Conservation (phyloP, 1,140 invertebrate species). For the Eufriesea mexicana region DNA sequence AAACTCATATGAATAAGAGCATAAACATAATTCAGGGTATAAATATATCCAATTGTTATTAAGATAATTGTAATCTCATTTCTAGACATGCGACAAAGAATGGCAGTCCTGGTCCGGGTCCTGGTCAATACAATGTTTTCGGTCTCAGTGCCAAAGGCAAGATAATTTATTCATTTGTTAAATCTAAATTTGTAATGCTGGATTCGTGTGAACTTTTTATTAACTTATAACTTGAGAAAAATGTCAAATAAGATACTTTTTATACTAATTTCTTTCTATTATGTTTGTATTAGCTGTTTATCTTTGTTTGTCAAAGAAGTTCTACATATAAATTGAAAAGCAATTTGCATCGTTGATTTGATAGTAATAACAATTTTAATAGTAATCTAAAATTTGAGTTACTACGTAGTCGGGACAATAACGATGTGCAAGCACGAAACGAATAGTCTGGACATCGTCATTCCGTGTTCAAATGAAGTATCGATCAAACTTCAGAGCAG, state of each 20-base stretch:
- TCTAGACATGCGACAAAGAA: conserved; percentile 81
- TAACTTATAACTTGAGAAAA: too few relatives aligned
- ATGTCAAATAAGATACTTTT: too few relatives aligned
- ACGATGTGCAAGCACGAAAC: background rate
- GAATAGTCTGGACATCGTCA: conserved; percentile 26
- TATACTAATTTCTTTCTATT: too few relatives aligned
- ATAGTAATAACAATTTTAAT: too few relatives aligned
- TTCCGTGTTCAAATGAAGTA: conserved; percentile 47
- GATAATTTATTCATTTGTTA: conserved; percentile 11
- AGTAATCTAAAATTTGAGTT: background rate
- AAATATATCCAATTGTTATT: too few relatives aligned
- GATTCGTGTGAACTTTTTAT: too few relatives aligned
- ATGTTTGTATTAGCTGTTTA: too few relatives aligned
- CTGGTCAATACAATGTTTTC: conserved; percentile 93
- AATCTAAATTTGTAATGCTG: too few relatives aligned
- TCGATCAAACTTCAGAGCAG: conserved; percentile 69
- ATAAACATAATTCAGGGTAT: too few relatives aligned
- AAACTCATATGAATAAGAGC: too few relatives aligned
- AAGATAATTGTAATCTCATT: background rate
- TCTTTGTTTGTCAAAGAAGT: too few relatives aligned
- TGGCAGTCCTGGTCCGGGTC: conserved; percentile 89
- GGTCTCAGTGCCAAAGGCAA: conserved; percentile 91
- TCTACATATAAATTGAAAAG: background rate
- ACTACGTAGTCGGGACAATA: background rate
- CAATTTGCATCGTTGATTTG: background rate